Conservation (phyloP, 2,888 invertebrate species). For the Tetragonisca angustula region DNA sequence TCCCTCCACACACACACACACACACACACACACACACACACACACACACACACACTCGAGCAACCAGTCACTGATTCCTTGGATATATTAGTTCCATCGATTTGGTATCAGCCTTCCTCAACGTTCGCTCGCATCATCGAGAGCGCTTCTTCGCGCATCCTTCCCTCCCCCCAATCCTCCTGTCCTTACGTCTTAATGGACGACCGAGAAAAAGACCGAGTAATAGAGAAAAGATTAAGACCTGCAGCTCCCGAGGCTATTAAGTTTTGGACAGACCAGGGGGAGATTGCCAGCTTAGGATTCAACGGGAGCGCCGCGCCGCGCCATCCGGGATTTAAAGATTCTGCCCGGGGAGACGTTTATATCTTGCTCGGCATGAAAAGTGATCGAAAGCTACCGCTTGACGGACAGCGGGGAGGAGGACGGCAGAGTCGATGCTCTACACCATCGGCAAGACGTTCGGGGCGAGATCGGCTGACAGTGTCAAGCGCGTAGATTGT, state of each 20-base stretch:
- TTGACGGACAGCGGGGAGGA: conserved; percentile 19
- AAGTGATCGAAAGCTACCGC: conserved; percentile 37
- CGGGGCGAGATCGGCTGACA: conserved; percentile 49
- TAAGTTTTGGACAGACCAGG: conserved; percentile 61
- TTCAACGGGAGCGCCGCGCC: conserved; percentile 23
- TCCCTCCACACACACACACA: no score
- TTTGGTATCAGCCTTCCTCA: conserved; percentile 68
- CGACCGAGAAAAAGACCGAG: conserved; percentile 59
- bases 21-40: conserved; percentile 30
- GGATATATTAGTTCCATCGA: conserved; percentile 79
- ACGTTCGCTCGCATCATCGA: conserved; percentile 46
- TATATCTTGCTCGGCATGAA: conserved; percentile 41
- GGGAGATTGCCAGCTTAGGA: conserved; percentile 14
- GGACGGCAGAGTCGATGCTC: conserved; percentile 19
- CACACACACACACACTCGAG: conserved; percentile 31
- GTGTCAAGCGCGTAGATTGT: conserved; percentile 45
- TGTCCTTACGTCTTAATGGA: conserved; percentile 59
- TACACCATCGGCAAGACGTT: conserved; percentile 23
- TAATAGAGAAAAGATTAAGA: conserved; percentile 70
- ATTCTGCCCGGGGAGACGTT: conserved; percentile 26
- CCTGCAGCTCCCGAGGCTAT: conserved; percentile 62
- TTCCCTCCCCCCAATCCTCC: conserved; percentile 10
- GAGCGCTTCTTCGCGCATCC: conserved; percentile 6
- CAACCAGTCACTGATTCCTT: conserved; percentile 72
- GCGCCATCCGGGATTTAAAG: conserved; percentile 46